Base-by-base conservation (phyloP, 2,888 invertebrate genomes). In the Chorisops tibialis region DNA sequence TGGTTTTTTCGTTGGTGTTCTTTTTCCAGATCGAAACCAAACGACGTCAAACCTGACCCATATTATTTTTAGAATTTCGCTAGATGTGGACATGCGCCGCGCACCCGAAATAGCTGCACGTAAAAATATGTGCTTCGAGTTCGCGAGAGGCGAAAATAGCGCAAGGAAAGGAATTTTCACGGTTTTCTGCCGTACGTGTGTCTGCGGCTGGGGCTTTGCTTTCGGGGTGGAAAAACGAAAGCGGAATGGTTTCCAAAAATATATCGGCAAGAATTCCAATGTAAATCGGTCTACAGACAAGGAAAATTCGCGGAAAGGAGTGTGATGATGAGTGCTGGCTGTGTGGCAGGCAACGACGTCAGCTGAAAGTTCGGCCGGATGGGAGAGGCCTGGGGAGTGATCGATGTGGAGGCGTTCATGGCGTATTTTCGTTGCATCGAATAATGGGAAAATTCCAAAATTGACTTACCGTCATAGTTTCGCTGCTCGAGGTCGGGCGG, bases 401-500 rank as follows among this genome's bases (percentile, higher is more conserved):
- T 30, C 24, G 56, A 43, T 56, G 56, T 35, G 56, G 43, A 30
- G 56, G 45, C 41, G 41, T n/a, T 54, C 16, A 6, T 35, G 52
- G n/a, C n/a, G 11, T 56, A 56, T 56, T 56, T 56, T 56, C 45
- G 22, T 18, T 54, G 56, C 56, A 45, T 18, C 47, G 30, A 35
- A 43, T 48, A 59, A 59, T 48, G 59, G 48, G 45, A 59, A 50
- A 59, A 19, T 59, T 22, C 48, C 59, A 52, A 45, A 48, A n/a
- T 41, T 12, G 41, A 81, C 87, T 87, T 75, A 93, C 93, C 93
- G 77, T 88, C 85, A 77, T 90, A 92, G 76, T 94, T 93, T 78
- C 87, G 86, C 75, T 89, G 87, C 75, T 93, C 88, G 69, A 93
- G 81, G 71, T 85, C 82, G 69, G 81, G 85, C 68, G 80, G 85